These are phyloP conservation scores for Acropora yongei DNA, from an alignment of 64 coral and sea anemone species.

Conservation along the genomic window DNA sequence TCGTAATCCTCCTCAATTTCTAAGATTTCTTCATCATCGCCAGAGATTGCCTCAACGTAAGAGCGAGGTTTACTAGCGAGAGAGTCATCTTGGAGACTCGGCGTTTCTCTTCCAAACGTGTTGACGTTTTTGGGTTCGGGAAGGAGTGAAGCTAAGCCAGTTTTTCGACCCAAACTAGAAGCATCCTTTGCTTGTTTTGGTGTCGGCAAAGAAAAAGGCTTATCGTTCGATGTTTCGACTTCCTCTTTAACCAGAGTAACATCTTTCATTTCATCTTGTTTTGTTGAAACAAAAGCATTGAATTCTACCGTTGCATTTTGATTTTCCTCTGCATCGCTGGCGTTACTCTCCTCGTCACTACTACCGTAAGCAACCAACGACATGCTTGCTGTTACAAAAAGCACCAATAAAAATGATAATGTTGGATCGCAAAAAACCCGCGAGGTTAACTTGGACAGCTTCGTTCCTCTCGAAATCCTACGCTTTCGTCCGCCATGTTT, in stretches of 20 bases:
- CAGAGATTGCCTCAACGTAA: background rate
- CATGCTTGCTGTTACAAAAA: conserved; percentile 9
- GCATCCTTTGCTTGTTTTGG: background rate
- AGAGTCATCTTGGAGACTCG: background rate
- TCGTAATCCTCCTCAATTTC: conserved; percentile 74
- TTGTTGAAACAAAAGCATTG: background rate
- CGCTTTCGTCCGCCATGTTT: background rate
- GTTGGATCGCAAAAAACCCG: no score
- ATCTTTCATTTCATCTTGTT: background rate
- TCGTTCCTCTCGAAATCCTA: no score
- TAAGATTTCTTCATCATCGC: conserved; percentile 75
- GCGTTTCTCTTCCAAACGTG: background rate
- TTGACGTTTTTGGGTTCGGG: conserved; percentile 65
- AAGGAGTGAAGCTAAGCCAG: conserved; percentile 66
- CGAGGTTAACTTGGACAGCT: no score
- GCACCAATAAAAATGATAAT: no score
- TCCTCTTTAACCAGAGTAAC: background rate
- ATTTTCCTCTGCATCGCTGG: conserved; percentile 55
- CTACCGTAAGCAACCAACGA: conserved; percentile 77
- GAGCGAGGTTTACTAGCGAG: background rate
- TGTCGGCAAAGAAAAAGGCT: background rate
- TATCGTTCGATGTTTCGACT: background rate
- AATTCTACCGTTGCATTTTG: background rate
- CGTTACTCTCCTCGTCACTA: conserved; percentile 54
- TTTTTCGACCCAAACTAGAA: conserved; percentile 4